phyloP scores from a whole-genome alignment of 2,888 invertebrate genomes.

The Spatulosminthurus flaviceps region DNA sequence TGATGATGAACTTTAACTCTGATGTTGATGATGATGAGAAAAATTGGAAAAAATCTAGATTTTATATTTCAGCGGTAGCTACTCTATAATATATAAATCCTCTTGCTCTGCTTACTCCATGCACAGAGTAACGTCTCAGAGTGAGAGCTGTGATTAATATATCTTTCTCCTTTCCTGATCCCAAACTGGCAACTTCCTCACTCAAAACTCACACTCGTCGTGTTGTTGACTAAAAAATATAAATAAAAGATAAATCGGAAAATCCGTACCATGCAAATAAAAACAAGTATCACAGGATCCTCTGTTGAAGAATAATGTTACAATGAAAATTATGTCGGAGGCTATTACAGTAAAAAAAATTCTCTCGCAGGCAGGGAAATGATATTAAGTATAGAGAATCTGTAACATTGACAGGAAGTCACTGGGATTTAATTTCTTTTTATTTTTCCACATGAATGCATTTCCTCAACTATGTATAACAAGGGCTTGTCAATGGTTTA shows the following conservation, averaged over 20 bases:
- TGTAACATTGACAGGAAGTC: constrained; percentile 6
- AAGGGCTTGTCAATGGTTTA: too few species aligned
- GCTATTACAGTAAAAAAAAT: neutral
- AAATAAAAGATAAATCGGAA: too few species aligned
- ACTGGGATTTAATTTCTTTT: neutral
- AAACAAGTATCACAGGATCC: constrained; percentile 16
- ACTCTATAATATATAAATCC: too few species aligned
- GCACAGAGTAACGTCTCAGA: too few species aligned
- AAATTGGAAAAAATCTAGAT: neutral
- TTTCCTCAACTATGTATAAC: neutral
- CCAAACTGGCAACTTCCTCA: too few species aligned
- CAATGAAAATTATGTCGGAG: neutral
- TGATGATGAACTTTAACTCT: constrained; percentile 3
- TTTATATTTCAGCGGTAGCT: too few species aligned
- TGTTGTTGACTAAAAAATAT: too few species aligned
- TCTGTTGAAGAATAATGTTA: neutral
- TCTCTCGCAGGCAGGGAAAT: neutral
- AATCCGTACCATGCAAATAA: neutral
- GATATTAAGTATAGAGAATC: neutral
- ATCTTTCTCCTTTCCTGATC: too few species aligned
- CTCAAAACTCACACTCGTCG: too few species aligned
- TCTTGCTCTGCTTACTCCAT: too few species aligned
- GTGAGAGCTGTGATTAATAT: too few species aligned
- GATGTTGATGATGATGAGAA: neutral
- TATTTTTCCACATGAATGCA: constrained; percentile 27